phyloP scores from a whole-genome alignment of 2,797 vertebrate genomes.

The Microctenopoma lineatum region DNA sequence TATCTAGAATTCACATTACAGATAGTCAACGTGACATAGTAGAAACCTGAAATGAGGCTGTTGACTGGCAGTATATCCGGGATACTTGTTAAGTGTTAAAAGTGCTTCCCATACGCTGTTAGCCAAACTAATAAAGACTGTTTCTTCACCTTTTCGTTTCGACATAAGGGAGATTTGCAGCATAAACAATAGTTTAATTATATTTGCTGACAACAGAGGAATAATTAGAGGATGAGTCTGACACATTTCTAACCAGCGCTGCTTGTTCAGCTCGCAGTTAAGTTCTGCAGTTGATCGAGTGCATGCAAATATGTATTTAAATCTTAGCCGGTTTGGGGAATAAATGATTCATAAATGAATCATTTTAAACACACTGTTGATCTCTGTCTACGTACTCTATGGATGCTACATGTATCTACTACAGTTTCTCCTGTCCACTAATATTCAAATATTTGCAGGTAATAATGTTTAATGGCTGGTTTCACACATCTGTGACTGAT shows the following conservation, averaged over 20 bases:
- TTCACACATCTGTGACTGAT: conserved; percentile 18
- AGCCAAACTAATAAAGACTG: no score
- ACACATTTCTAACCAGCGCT: neutral
- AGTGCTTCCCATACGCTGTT: no score
- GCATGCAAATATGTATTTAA: conserved; percentile 28
- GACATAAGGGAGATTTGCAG: conserved; percentile 4
- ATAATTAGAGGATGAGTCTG: neutral
- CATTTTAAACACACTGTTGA: conserved; percentile 8
- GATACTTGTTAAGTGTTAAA: no score
- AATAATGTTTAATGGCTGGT: neutral
- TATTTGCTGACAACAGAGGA: neutral
- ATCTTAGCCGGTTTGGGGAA: neutral
- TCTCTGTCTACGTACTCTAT: conserved; percentile 6
- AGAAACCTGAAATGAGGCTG: no score
- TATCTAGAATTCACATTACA: no score
- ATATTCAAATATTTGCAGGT: conserved; percentile 3
- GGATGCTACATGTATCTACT: conserved; percentile 71
- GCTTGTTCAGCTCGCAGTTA: neutral
- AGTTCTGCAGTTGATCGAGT: neutral
- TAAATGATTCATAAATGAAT: no score
- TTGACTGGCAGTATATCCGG: no score
- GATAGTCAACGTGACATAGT: no score
- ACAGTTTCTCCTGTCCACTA: conserved; percentile 20
- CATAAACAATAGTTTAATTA: conserved; percentile 6
- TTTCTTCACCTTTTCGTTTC: neutral